phyloP scores from a whole-genome alignment of 2,797 vertebrate genomes.

The Petrocephalus schoutedeni region DNA sequence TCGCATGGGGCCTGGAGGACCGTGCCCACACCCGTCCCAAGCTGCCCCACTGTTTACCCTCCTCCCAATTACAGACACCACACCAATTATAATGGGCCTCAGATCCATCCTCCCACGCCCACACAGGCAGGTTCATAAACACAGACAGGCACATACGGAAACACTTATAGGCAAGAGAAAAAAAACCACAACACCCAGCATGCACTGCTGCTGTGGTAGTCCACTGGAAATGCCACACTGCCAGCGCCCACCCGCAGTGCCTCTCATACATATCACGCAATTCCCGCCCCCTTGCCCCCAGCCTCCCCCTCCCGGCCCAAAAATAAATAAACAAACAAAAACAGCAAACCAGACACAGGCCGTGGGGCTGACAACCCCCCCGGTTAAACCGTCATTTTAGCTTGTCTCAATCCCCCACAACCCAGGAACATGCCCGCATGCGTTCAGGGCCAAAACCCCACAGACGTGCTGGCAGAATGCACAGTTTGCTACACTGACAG shows the following conservation, averaged over 20 bases:
- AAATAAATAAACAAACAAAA: not conserved
- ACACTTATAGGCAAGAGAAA: not conserved
- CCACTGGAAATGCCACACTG: not conserved
- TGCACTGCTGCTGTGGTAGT: not conserved
- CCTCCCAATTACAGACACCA: slow-evolving; percentile 51
- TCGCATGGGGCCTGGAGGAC: not conserved
- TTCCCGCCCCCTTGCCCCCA: slow-evolving; percentile 34
- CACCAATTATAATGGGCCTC: slow-evolving; percentile 52
- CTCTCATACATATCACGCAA: slow-evolving; percentile 14
- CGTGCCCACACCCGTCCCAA: not conserved
- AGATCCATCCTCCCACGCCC: slow-evolving; percentile 45
- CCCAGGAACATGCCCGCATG: not conserved
- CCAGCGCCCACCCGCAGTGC: slow-evolving; percentile 16
- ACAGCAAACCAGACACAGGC: not conserved
- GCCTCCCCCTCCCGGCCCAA: not conserved
- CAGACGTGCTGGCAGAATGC: not conserved
- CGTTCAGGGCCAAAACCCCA: not conserved
- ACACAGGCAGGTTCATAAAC: slow-evolving; percentile 34
- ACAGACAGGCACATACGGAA: slow-evolving; percentile 34
- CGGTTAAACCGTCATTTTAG: not conserved
- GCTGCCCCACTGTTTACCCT: slow-evolving; percentile 45
- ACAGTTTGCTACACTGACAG: not conserved
- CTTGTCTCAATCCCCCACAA: not conserved
- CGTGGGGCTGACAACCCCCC: too few relatives aligned
- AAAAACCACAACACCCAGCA: slow-evolving; percentile 22